Conservation (phyloP, 2,113 vertebrate genomes). For the Larimichthys crocea region DNA sequence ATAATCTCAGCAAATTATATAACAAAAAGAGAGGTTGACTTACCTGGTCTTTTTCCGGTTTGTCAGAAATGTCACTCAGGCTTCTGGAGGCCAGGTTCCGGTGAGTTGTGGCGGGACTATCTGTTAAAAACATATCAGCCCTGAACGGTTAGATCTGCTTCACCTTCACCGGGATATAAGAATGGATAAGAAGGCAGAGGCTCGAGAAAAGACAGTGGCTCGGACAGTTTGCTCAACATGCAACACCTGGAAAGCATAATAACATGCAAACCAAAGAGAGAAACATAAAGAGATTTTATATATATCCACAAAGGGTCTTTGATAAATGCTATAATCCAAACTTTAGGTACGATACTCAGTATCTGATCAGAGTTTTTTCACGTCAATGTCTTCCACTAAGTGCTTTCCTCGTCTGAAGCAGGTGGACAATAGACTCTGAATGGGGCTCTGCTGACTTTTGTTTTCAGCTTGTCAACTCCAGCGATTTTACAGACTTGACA, state of each 20-base stretch:
- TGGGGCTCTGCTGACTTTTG: conserved; percentile 46
- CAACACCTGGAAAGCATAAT: conserved; percentile 16
- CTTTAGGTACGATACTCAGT: too few species aligned
- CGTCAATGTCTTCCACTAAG: background rate
- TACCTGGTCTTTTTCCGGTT: conserved; percentile 98
- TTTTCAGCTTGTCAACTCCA: conserved; percentile 31
- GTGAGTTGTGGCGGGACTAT: conserved; percentile 91
- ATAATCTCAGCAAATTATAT: background rate
- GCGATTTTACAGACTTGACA: conserved; percentile 20
- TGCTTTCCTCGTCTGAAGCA: conserved; percentile 6
- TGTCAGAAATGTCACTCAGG: conserved; percentile 96
- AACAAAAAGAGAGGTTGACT: conserved; percentile 49
- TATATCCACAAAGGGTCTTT: background rate
- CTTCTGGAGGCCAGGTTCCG: conserved; percentile 93
- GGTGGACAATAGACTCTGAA: conserved; percentile 13
- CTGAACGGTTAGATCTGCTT: conserved; percentile 30
- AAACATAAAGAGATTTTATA: background rate
- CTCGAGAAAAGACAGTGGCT: conserved; percentile 62
- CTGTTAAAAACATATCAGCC: conserved; percentile 78
- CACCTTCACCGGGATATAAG: background rate
- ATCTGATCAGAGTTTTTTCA: background rate
- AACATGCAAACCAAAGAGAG: conserved; percentile 3
- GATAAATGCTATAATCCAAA: too few species aligned
- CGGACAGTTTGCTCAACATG: conserved; percentile 53
- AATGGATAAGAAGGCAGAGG: conserved; percentile 19